Evolutionary conservation across 2,113 vertebrate genomes (phyloP), one percentile per base, ranked within the genome.

Genomic region (Tamias sibiricus): DNA sequence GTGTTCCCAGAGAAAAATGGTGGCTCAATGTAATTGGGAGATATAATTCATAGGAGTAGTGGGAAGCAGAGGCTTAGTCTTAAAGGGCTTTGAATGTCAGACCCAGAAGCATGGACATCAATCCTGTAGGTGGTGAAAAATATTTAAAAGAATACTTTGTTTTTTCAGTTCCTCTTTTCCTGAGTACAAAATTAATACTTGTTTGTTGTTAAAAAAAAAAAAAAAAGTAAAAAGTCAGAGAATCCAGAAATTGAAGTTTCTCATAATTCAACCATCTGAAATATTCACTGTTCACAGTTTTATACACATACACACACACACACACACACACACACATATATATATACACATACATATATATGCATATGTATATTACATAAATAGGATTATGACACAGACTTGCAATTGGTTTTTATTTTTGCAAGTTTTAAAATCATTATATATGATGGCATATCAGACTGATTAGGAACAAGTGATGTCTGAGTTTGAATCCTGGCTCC

Each of bases 221-320:
- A 54, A 85, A 71, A 52, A 94, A 72, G 2, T 16, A 79, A 90
- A 75, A 40, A 6, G 19, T 83, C 66, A 95, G 66, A 93, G 47
- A 96, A 96, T 42, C 16, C 68, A 91, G 49, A 94, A 92, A 66
- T 72, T 30, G 11, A 64, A 91, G 40, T 87, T 44, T 90, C 64
- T 71, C 8, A 40, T 91, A 96, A 90, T 89, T 35, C 52, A 87
- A 28, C 19, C 32, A 4, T 59, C n/a, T 82, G 66, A 95, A 71
- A 92, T 87, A 95, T 1, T 90, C 54, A 80, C 75, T 85, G n/a
- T 71, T 72, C 88, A 77, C 16, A 75, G 20, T 26, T 81, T 35
- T 35, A 16, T 28, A 54, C 54, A 62, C 30, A 28, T 44, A 37
- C 16, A 8, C 47, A 37, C 6, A n/a, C 37, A 71, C 24, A 54